phyloP scores from a whole-genome alignment of 2,113 vertebrate species.

The Brachyhypopomus occidentalis region DNA sequence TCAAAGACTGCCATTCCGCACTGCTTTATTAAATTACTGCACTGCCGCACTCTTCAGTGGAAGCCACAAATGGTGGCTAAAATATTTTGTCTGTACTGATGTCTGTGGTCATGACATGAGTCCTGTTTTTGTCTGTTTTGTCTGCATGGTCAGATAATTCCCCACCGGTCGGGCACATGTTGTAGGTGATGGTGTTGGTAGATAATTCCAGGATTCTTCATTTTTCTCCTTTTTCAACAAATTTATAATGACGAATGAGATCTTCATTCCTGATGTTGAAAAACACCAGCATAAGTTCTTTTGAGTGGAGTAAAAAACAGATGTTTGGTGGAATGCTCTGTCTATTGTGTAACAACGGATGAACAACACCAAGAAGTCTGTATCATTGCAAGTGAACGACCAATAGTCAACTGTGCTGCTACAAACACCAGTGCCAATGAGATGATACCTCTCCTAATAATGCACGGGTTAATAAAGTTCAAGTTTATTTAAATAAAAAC shows the following conservation, averaged over 20 bases:
- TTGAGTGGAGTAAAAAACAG: not conserved
- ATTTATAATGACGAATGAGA: not conserved
- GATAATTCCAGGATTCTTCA: not conserved
- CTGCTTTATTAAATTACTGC: too few species aligned
- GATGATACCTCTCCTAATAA: not conserved
- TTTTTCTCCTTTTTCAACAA: not conserved
- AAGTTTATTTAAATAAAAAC: not conserved
- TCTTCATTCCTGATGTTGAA: not conserved
- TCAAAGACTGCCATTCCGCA: too few species aligned
- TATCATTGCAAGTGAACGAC: not conserved
- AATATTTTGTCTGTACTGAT: not conserved
- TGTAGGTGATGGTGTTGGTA: too few species aligned
- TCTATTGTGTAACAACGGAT: not conserved
- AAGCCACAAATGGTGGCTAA: not conserved
- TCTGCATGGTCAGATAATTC: not conserved
- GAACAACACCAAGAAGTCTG: constrained; percentile 17
- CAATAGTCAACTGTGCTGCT: not conserved
- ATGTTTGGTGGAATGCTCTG: constrained; percentile 20
- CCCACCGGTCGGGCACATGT: not conserved
- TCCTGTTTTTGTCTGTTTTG: not conserved
- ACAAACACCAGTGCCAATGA: not conserved
- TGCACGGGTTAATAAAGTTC: not conserved
- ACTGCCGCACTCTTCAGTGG: too few species aligned
- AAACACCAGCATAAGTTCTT: not conserved
- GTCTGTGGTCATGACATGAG: not conserved